phyloP scores from a whole-genome alignment of 2,888 invertebrate species.

The Dasypolia templi region DNA sequence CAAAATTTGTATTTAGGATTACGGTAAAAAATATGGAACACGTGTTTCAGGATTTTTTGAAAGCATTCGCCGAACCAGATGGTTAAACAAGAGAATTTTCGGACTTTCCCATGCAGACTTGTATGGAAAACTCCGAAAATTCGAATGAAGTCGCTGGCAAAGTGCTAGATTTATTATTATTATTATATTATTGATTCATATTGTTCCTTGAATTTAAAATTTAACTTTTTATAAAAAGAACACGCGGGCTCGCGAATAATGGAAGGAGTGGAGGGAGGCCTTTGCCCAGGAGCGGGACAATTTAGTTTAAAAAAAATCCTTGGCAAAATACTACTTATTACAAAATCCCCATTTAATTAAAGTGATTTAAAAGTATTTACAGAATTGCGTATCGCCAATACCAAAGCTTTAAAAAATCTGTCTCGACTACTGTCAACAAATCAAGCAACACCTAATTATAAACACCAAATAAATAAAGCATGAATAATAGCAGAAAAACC shows the following conservation, averaged over 20 bases:
- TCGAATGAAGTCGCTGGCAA: neutral
- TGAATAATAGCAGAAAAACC: conserved; percentile 43
- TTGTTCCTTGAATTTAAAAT: too few species aligned
- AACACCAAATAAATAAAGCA: conserved; percentile 50
- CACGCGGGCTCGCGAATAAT: too few species aligned
- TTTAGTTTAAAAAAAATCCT: too few species aligned
- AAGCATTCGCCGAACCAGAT: neutral
- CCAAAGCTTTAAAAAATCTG: neutral
- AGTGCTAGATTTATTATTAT: neutral
- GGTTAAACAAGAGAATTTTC: neutral
- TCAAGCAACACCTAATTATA: conserved; percentile 29
- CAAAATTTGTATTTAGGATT: neutral
- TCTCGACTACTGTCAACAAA: conserved; percentile 10
- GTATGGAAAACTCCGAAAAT: neutral
- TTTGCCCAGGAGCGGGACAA: too few species aligned
- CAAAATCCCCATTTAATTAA: neutral
- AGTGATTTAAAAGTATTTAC: neutral
- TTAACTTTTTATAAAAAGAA: too few species aligned
- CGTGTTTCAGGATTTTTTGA: neutral
- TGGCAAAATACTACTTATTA: neutral
- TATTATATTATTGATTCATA: too few species aligned
- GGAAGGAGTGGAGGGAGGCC: too few species aligned
- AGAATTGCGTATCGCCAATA: neutral
- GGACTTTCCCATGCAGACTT: too few species aligned
- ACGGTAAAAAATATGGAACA: neutral